Evolutionary conservation across 2,797 vertebrate genomes (phyloP), one percentile per base, ranked within the genome.

Genomic region (Gila robusta): DNA sequence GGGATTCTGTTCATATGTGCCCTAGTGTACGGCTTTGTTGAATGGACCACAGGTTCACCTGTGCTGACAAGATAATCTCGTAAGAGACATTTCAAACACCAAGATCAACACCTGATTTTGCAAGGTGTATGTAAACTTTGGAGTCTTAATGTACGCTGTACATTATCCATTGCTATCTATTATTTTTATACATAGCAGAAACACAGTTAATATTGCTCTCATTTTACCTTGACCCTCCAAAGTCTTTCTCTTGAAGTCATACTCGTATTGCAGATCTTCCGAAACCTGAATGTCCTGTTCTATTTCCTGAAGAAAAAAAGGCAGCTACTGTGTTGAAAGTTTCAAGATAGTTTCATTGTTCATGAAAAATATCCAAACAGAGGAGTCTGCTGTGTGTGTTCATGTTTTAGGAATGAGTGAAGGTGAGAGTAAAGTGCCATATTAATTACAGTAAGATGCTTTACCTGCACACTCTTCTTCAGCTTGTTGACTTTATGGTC

Each of bases 11-110:
- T 88, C 49, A 99, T 96, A 70, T 99, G 97, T 54, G 92, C 93
- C 92, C 95, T 98, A 10, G 94, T 97, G 93, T 97, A 98, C 0
- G 98, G 98, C 5, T 96, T 94, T 0, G 99, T 96, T 0, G 96
- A 95, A 35, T 97, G 96, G 83, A 97, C 96, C 21, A 92, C 86
- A 0, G 89, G 92, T 86, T 96, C 89, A 93, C 90, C 93, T 96
- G 88, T 47, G 39, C 1, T 0, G 12, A 39, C 9, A 52, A 41
- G 39, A 52, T 16, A 64, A 59, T 37, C 10, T 26, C 3, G 2
- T 39, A 21, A 44, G 37, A 12, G 3, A 37, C 12, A 26, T 44
- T 70, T 11, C 21, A 39, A 26, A 39, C 19, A 39, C 19, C 37
- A 37, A 19, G 26, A 35, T 83, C 23, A 32, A 32, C 32, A 32